Percentiles rank a stretch among this genome's conserved stretches.
These are phyloP conservation scores for Pseudomyrmex concolor DNA, from an alignment of 1,140 invertebrate genomes.

Conservation along the genomic window DNA sequence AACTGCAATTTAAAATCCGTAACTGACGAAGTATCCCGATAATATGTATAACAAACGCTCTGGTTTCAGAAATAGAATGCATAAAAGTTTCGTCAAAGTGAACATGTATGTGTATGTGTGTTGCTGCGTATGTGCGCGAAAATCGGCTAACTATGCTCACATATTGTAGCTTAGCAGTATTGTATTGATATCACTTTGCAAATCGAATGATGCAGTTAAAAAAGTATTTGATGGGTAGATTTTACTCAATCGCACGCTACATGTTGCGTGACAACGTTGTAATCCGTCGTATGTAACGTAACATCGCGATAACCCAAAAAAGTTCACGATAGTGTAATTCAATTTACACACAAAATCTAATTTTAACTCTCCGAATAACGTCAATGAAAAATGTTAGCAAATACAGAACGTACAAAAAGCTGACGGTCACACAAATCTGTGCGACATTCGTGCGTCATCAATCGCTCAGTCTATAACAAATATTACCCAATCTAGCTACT, in stretches of 20 bases:
- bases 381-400: neutral
- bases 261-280: neutral
- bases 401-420: neutral
- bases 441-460: neutral
- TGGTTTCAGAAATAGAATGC: neutral
- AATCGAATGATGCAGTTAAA: conserved; percentile 17
- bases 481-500: neutral
- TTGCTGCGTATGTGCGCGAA: conserved; percentile 9
- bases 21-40: conserved; percentile 9
- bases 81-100: neutral
- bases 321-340: neutral
- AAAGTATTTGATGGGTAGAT: conserved; percentile 32
- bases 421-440: neutral
- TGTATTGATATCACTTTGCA: conserved; percentile 11
- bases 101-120: neutral
- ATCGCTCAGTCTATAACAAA: conserved; percentile 1
- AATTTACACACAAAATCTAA: conserved; percentile 1
- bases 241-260: conserved; percentile 1
- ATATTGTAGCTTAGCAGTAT: conserved; percentile 45
- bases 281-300: neutral
- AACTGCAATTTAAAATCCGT: neutral
- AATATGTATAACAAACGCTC: conserved; percentile 17
- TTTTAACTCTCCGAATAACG: neutral
- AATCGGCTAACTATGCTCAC: conserved; percentile 35
- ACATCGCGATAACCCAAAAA: conserved; percentile 7